Evolutionary conservation across 2,113 vertebrate species (phyloP).

Genomic region (Pelusios castaneus): DNA sequence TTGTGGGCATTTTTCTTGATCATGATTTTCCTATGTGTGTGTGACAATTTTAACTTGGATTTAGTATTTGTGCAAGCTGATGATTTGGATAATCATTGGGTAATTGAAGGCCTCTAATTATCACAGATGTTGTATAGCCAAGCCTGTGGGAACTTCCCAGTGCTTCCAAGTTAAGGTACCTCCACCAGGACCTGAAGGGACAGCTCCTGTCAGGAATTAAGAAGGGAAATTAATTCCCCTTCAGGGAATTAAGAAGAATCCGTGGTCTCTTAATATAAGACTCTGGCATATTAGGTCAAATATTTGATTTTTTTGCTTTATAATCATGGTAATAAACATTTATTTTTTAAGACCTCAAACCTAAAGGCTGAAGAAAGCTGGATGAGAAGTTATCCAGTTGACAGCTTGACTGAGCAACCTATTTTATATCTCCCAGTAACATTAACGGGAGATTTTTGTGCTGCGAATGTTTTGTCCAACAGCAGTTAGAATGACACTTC

Average conservation of each 20-base stretch:
- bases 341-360: neutral
- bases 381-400: neutral
- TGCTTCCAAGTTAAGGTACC: neutral
- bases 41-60: conserved; percentile 45
- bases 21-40: conserved; percentile 26
- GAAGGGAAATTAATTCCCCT: neutral
- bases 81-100: conserved; percentile 25
- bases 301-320: neutral
- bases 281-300: neutral
- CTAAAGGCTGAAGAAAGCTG: neutral
- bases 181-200: neutral
- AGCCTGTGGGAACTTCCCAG: conserved; percentile 28
- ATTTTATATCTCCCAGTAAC: neutral
- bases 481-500: neutral
- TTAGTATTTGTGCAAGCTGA: conserved; percentile 42
- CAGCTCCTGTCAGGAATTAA: neutral
- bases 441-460: neutral
- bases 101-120: conserved; percentile 44
- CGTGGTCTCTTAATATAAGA: neutral
- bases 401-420: accelerated
- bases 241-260: neutral
- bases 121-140: conserved; percentile 26
- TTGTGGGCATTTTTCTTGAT: conserved; percentile 21
- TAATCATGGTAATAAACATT: accelerated
- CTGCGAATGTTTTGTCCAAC: neutral